Evolutionary conservation across 2,113 vertebrate species (phyloP).

Genomic region (Microcebus murinus): DNA sequence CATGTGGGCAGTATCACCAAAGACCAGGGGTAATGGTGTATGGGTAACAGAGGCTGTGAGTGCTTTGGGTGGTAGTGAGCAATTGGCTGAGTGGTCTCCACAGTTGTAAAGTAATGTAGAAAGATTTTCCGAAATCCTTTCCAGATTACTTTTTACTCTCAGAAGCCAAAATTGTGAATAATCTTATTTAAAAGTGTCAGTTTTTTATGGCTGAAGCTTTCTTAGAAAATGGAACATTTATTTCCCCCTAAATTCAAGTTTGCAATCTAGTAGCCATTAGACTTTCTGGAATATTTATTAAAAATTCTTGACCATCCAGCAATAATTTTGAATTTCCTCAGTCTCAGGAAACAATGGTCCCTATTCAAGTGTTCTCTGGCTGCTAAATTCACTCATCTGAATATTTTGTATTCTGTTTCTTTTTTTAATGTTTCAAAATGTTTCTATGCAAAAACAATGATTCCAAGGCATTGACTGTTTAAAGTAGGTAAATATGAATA

Average conservation of each 20-base stretch:
- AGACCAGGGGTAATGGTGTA: background rate
- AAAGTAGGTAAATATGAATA: slow-evolving; percentile 9
- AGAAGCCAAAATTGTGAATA: background rate
- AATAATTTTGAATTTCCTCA: background rate
- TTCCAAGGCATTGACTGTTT: background rate
- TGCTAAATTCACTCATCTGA: background rate
- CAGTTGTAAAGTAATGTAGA: background rate
- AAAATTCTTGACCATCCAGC: background rate
- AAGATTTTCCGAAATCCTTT: background rate
- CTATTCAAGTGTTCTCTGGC: background rate
- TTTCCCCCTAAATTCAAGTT: background rate
- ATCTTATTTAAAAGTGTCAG: background rate
- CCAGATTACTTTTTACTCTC: background rate
- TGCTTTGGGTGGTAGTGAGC: background rate
- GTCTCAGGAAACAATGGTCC: background rate
- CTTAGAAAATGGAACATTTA: background rate
- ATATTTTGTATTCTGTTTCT: background rate
- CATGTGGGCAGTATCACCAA: too few species aligned
- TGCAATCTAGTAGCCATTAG: background rate
- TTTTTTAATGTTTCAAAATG: slow-evolving; percentile 2
- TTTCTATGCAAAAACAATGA: background rate
- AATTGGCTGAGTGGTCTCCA: too few species aligned
- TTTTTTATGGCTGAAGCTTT: background rate
- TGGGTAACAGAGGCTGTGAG: background rate
- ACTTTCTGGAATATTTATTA: background rate